These are phyloP conservation scores for Ceratina australensis DNA, from an alignment of 1,140 invertebrate genomes.

Conservation along the genomic window DNA sequence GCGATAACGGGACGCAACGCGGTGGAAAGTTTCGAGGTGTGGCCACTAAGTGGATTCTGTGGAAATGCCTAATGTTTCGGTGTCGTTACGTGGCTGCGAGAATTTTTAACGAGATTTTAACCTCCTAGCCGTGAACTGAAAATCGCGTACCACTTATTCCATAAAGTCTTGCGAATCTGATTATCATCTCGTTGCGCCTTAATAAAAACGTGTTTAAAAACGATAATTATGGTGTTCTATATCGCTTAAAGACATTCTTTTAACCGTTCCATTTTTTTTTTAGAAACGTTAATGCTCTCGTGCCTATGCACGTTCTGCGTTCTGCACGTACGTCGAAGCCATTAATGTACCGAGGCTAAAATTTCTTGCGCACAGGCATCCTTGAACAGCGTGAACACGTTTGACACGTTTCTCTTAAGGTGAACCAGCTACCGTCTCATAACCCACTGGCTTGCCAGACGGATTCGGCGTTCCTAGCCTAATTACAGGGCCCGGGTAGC, in stretches of 20 bases:
- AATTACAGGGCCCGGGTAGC: constrained; percentile 65
- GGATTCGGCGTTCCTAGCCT: constrained; percentile 67
- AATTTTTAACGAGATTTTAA: constrained; percentile 35
- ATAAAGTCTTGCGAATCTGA: no score
- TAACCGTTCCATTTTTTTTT: no score
- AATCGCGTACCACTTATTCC: no score
- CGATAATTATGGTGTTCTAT: no score
- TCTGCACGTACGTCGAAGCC: background rate
- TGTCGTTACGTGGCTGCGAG: constrained; percentile 20
- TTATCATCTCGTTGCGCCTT: no score
- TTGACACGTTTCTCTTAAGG: constrained; percentile 59
- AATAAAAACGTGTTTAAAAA: no score
- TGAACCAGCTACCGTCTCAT: constrained; percentile 59
- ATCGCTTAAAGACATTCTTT: no score
- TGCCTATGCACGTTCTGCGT: no score
- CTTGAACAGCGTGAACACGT: constrained; percentile 39
- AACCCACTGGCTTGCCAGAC: constrained; percentile 38
- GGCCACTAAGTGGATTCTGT: constrained; percentile 3
- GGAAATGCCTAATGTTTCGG: constrained; percentile 7
- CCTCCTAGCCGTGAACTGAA: no score
- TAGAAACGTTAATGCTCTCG: no score
- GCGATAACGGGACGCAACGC: constrained; percentile 22
- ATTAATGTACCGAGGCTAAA: background rate
- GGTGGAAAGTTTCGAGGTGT: constrained; percentile 6
- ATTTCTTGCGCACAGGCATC: constrained; percentile 2